Conservation (phyloP, 2,888 invertebrate genomes). For the Ophioninae sp. region DNA sequence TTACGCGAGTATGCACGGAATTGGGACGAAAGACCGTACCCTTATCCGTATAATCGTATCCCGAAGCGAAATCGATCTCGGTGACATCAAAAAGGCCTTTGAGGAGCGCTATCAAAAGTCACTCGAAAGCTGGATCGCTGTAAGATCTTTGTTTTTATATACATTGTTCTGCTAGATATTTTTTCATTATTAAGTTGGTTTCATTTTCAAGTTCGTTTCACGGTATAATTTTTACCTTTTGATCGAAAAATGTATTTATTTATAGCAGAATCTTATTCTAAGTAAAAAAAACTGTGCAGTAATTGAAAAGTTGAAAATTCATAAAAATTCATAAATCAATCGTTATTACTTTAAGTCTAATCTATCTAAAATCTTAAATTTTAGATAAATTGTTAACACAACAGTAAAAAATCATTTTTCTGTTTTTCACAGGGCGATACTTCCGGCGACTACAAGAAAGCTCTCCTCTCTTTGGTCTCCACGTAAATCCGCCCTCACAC, state of each 20-base stretch:
- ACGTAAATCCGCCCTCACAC: constrained; percentile 78
- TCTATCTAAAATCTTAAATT: too few species aligned
- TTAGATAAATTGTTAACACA: not conserved
- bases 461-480: constrained; percentile 92
- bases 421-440: constrained; percentile 90
- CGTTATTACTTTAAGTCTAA: too few species aligned
- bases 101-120: constrained; percentile 90
- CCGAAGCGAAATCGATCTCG: constrained; percentile 95
- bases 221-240: not conserved
- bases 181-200: not conserved
- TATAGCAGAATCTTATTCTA: not conserved
- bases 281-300: not conserved
- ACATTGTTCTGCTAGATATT: not conserved
- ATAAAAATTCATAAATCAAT: too few species aligned
- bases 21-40: constrained; percentile 95
- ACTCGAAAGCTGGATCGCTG: constrained; percentile 92
- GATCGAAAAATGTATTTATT: not conserved
- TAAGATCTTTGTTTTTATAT: constrained; percentile 82
- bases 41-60: constrained; percentile 95
- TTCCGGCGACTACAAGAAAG: constrained; percentile 96
- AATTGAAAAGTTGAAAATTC: not conserved
- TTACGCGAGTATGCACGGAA: constrained; percentile 94
- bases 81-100: constrained; percentile 96
- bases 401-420: not conserved
- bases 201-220: not conserved